Conservation (phyloP, 2,888 invertebrate genomes). For the Tenodera sinensis region DNA sequence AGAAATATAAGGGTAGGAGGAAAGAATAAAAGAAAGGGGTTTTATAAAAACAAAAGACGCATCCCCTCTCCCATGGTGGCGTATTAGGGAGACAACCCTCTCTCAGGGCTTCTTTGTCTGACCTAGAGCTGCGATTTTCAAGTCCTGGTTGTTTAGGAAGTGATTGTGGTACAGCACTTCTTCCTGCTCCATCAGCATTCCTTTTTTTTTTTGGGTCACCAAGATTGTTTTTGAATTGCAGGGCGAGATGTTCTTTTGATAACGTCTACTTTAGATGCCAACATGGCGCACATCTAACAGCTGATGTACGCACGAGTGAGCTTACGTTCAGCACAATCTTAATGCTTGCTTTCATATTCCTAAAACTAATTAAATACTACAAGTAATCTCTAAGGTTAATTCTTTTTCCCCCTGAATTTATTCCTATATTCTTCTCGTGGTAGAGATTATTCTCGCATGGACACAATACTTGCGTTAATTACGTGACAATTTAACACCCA, state of each 20-base stretch:
- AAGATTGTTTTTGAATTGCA: not conserved
- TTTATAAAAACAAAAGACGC: not conserved
- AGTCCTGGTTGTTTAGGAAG: not conserved
- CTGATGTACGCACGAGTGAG: not conserved
- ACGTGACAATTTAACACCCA: too few relatives aligned
- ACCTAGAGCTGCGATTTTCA: not conserved
- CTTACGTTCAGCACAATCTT: not conserved
- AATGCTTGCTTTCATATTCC: too few relatives aligned
- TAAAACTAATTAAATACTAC: too few relatives aligned
- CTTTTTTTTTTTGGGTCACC: not conserved
- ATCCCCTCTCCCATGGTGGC: not conserved
- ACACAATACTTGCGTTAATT: too few relatives aligned
- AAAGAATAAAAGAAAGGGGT: not conserved
- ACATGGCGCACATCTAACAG: not conserved
- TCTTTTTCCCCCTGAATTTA: too few relatives aligned
- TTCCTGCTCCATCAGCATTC: not conserved
- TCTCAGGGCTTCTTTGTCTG: not conserved
- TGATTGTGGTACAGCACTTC: not conserved
- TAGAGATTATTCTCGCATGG: too few relatives aligned
- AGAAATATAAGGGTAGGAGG: not conserved
- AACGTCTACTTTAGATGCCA: not conserved
- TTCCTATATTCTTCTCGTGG: too few relatives aligned
- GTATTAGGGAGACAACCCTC: not conserved
- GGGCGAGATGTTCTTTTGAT: not conserved
- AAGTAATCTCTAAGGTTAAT: too few relatives aligned